Percentiles rank a stretch among this genome's conserved stretches.
These are phyloP conservation scores for Lepisosteus oculatus DNA, from an alignment of 2,113 vertebrate species.

Conservation along the genomic window DNA sequence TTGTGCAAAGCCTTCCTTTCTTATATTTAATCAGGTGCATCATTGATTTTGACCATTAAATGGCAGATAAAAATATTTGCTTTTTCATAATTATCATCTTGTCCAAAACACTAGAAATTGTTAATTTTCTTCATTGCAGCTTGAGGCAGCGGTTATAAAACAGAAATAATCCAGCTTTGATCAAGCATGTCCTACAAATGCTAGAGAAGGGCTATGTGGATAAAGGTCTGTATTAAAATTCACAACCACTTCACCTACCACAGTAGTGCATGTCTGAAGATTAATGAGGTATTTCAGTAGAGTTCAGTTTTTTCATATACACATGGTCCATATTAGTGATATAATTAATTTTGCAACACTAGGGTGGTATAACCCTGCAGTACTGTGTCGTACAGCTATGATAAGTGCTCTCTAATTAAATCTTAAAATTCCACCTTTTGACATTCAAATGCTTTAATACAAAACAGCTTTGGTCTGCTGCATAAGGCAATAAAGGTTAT, in stretches of 20 bases:
- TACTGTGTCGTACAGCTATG: constrained; percentile 55
- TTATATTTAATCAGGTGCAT: no score
- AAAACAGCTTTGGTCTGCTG: constrained; percentile 31
- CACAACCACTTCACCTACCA: constrained; percentile 60
- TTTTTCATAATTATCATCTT: no score
- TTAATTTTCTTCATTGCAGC: no score
- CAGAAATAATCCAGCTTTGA: no score
- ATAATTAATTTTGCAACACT: constrained; percentile 85
- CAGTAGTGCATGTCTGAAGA: constrained; percentile 71
- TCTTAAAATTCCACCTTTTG: constrained; percentile 52
- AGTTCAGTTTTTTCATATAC: constrained; percentile 74
- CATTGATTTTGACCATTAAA: no score
- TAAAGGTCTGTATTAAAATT: constrained; percentile 61
- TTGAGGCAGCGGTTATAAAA: no score
- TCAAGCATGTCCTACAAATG: no score
- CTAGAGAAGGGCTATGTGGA: constrained; percentile 44
- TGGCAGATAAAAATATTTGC: no score
- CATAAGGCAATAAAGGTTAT: constrained; percentile 11
- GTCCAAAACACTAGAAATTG: no score
- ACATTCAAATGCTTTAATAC: constrained; percentile 51
- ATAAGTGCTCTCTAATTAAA: constrained; percentile 85
- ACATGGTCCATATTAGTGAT: constrained; percentile 64
- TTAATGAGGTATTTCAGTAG: constrained; percentile 81
- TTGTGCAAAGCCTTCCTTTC: no score
- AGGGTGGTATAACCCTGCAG: constrained; percentile 67